Evolutionary conservation across 2,888 invertebrate species (phyloP).

Genomic region (Drosophila tanythrix): DNA sequence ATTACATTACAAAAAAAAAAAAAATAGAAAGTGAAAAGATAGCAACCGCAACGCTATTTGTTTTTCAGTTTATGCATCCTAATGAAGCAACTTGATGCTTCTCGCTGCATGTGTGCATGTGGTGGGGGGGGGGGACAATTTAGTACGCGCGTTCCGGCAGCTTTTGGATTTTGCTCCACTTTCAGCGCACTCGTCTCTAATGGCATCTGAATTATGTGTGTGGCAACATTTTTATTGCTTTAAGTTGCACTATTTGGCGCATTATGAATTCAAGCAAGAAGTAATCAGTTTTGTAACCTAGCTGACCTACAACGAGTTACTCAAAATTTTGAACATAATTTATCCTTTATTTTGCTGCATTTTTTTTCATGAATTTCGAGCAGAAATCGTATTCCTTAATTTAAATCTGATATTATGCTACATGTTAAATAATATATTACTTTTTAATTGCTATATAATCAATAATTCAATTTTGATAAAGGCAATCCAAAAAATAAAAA

Average conservation of each 20-base stretch:
- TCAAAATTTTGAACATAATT: neutral
- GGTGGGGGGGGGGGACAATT: conserved; percentile 4
- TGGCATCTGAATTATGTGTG: conserved; percentile 6
- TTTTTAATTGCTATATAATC: neutral
- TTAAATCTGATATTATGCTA: neutral
- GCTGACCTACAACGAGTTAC: neutral
- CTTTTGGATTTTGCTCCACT: conserved; percentile 15
- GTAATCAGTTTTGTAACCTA: neutral
- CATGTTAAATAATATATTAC: neutral
- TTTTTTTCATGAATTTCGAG: neutral
- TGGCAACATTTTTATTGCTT: conserved; percentile 18
- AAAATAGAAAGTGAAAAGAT: conserved; percentile 7
- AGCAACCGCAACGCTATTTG: conserved; percentile 61
- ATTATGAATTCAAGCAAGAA: neutral
- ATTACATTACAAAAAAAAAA: conserved; percentile 55
- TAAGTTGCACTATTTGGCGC: conserved; percentile 1
- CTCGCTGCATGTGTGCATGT: neutral
- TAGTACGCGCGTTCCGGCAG: conserved; percentile 1
- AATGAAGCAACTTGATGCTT: conserved; percentile 63
- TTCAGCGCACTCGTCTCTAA: conserved; percentile 8
- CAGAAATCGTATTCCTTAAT: neutral
- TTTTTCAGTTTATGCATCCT: conserved; percentile 65
- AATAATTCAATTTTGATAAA: neutral
- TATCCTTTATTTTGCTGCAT: neutral
- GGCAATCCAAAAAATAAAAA: neutral